Evolutionary conservation across 2,888 invertebrate genomes (phyloP).

Genomic region (Drosophila nr. fundita): DNA sequence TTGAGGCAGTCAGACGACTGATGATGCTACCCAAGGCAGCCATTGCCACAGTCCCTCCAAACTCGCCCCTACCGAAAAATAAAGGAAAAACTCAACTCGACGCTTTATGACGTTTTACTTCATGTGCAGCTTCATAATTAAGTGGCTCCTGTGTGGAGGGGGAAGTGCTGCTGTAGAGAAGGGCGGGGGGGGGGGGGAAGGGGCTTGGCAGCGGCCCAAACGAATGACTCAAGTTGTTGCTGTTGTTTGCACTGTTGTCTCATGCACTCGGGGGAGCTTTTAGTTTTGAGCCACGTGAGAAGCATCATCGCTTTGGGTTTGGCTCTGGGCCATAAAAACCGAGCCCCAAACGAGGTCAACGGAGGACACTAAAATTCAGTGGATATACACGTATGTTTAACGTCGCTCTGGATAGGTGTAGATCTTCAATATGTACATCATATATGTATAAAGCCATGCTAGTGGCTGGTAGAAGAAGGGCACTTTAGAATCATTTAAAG

Average conservation of each 20-base stretch:
- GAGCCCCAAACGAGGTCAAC: conserved; percentile 77
- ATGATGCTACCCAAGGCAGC: conserved; percentile 69
- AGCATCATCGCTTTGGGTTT: conserved; percentile 71
- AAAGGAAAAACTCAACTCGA: conserved; percentile 62
- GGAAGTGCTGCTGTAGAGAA: not conserved
- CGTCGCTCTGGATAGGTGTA: conserved; percentile 22
- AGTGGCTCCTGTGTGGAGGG: conserved; percentile 58
- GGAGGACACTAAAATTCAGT: conserved; percentile 75
- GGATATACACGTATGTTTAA: conserved; percentile 34
- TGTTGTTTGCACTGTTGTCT: conserved; percentile 46
- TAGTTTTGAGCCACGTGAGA: conserved; percentile 80
- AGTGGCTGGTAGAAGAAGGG: not conserved
- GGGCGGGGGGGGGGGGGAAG: not conserved
- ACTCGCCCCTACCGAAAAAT: conserved; percentile 22
- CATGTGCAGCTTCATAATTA: conserved; percentile 80
- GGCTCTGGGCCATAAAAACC: conserved; percentile 70
- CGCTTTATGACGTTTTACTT: conserved; percentile 81
- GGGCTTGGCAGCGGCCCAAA: conserved; percentile 1
- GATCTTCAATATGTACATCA: conserved; percentile 4
- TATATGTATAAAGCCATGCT: conserved; percentile 10
- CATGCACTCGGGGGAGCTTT: conserved; percentile 73
- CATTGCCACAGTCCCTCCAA: conserved; percentile 31
- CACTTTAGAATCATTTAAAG: conserved; percentile 64
- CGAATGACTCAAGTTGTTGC: conserved; percentile 37
- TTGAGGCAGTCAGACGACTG: conserved; percentile 58